Evolutionary conservation across 2,113 vertebrate species (phyloP), one percentile per base, ranked within the genome.

Genomic region (Psephotus haematonotus): DNA sequence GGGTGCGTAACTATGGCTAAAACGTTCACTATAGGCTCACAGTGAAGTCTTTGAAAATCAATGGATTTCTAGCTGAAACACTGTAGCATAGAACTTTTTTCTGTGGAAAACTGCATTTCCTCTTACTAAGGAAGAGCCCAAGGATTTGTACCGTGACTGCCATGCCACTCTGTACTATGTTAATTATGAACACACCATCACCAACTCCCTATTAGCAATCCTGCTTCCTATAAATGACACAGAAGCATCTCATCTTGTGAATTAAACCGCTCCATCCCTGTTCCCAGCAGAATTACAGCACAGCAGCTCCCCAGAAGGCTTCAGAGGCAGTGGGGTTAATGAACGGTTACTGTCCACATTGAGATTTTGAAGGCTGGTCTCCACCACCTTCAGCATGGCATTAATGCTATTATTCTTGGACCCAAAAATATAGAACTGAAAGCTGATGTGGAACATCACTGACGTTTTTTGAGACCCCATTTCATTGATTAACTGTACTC

Each of bases 401-500:
- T 80, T 74, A 80, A 81, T 47, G 49, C 44, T 1, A 2, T 44
- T 65, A 39, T 76, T 88, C 33, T 59, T 39, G 64, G 76, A 86
- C 39, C 3, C 50, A 85, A 88, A 96, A 86, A 75, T 16, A 27
- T 2, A 90, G 17, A 35, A 44, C 44, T 63, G 64, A 93, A 91
- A 93, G 44, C 33, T 53, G 55, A 67, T 55, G 19, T 63, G 53
- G 64, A 95, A 67, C 16, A 67, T 47, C 33, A 46, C 47, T 43
- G 19, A 33, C 24, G 72, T 81, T 90, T 83, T 65, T 2, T 3
- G 1, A 81, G 33, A 88, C 33, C 7, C 29, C 17, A 17, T 69
- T 90, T 75, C 64, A 88, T 27, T 88, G 68, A 88, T 82, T 76
- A 92, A 72, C 75, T 94, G 43, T 68, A 91, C 23, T 86, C 71